Percentiles rank a stretch among this genome's conserved stretches.
phyloP scores from a whole-genome alignment of 2,888 invertebrate genomes.

The Nephrotoma guestfalica region DNA sequence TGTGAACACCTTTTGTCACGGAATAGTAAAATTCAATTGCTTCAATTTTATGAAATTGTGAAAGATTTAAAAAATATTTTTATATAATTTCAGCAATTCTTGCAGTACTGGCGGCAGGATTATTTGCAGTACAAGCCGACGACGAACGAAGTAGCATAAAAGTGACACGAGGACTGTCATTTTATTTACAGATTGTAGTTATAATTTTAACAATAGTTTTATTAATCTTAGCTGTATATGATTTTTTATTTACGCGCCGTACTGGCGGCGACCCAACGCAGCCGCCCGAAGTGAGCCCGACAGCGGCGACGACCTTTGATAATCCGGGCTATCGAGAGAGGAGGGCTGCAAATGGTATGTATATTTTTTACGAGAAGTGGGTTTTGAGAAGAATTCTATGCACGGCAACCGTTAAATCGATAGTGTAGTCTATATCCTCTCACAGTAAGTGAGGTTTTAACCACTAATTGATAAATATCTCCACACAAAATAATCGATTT shows the following conservation, averaged over 20 bases:
- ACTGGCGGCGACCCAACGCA: conserved; percentile 68
- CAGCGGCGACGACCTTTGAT: conserved; percentile 61
- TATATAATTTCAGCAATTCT: conserved; percentile 47
- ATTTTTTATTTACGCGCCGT: conserved; percentile 60
- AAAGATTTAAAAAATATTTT: background rate
- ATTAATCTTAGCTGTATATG: conserved; percentile 66
- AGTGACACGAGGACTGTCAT: conserved; percentile 65
- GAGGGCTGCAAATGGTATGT: conserved; percentile 29
- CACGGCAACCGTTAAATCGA: no score
- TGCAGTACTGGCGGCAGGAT: conserved; percentile 64
- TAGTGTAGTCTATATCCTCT: no score
- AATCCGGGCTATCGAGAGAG: conserved; percentile 76
- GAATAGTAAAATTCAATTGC: no score
- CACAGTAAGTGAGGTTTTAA: no score
- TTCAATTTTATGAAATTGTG: background rate
- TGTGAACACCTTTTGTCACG: background rate
- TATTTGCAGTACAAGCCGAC: conserved; percentile 77
- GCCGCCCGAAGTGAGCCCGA: conserved; percentile 37
- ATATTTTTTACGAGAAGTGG: background rate
- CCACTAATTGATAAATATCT: no score
- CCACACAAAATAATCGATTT: no score
- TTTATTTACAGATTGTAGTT: conserved; percentile 73
- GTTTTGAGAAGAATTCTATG: no score
- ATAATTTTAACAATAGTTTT: conserved; percentile 60
- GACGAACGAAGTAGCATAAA: conserved; percentile 58